Base-by-base conservation (phyloP, 2,888 invertebrate species). In the Byasa hedistus region DNA sequence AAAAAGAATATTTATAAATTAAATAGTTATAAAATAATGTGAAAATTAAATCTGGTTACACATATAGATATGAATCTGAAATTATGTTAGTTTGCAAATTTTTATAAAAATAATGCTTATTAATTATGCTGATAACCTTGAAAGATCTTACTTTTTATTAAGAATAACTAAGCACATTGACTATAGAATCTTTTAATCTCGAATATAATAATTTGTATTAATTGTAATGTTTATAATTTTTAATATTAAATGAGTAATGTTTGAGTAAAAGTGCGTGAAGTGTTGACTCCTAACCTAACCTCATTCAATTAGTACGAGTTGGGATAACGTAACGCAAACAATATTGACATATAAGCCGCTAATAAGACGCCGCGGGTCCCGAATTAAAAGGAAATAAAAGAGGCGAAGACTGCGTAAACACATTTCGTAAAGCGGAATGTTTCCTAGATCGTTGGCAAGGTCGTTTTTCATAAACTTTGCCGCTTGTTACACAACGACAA, bases 401-500 rank as follows among this genome's bases (percentile, higher is more conserved):
- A 57, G 36, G 52, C 23, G 19, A n/a, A 39, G 8, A 55, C 59
- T 63, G 36, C 61, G 54, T 63, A 56, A 56, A 24, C 55, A 55
- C 23, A 61, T 71, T 67, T 71, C 70, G 61, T 74, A 72, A 73
- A 70, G 71, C 71, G 75, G 72, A 79, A 78, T 77, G 81, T 79
- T 74, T 75, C 74, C 71, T 74, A 71, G 71, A 76, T 76, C 71
- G 74, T 75, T 73, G 73, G 70, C 81, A 80, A 81, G 78, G 81
- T 81, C 80, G 80, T 70, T 52, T 64, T 67, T 64, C 73, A 74
- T 83, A 82, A 83, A 83, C 82, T 83, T 75, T 74, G 75, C 73
- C 80, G 78, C 79, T 75, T 81, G 84, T 89, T 89, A 88, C 86
- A 89, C 88, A 89, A 90, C 84, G 56, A 67, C 24, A 51, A 60